phyloP scores from a whole-genome alignment of 2,797 vertebrate genomes.

The Dendrocincla tyrannina region DNA sequence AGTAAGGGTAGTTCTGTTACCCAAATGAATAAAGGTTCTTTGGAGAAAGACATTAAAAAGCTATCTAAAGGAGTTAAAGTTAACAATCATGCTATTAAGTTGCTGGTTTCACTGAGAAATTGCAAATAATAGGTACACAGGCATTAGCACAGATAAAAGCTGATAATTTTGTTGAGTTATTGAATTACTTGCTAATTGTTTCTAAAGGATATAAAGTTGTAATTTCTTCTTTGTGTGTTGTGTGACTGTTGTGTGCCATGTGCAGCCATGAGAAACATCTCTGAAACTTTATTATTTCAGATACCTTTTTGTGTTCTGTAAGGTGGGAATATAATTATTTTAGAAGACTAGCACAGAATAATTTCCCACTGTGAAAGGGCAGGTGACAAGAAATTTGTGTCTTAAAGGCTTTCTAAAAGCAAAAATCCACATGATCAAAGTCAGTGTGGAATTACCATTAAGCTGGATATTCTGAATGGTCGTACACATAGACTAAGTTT shows the following conservation, averaged over 20 bases:
- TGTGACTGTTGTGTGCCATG: not conserved
- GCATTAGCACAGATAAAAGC: not conserved
- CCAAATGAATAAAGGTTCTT: not conserved
- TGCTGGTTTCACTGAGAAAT: not conserved
- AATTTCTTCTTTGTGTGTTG: not conserved
- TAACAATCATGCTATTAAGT: not conserved
- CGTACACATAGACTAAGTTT: fast-evolving
- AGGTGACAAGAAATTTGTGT: not conserved
- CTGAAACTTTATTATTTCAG: not conserved
- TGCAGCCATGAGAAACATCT: not conserved
- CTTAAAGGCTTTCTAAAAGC: not conserved
- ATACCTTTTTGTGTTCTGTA: not conserved
- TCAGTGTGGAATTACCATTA: not conserved
- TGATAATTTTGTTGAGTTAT: not conserved
- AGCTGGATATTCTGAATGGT: not conserved
- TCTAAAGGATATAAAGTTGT: not conserved
- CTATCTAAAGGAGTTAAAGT: conserved; percentile 8
- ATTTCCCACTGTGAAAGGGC: not conserved
- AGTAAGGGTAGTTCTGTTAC: not conserved
- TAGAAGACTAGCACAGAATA: not conserved
- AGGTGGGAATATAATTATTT: not conserved
- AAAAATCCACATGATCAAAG: not conserved
- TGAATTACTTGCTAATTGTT: not conserved
- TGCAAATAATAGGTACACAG: not conserved
- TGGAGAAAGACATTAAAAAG: not conserved